A percentile compares a stretch with the other conserved stretches of the same genome.
phyloP scores from a whole-genome alignment of 2,888 invertebrate species.

The Drosophila imparisetae region DNA sequence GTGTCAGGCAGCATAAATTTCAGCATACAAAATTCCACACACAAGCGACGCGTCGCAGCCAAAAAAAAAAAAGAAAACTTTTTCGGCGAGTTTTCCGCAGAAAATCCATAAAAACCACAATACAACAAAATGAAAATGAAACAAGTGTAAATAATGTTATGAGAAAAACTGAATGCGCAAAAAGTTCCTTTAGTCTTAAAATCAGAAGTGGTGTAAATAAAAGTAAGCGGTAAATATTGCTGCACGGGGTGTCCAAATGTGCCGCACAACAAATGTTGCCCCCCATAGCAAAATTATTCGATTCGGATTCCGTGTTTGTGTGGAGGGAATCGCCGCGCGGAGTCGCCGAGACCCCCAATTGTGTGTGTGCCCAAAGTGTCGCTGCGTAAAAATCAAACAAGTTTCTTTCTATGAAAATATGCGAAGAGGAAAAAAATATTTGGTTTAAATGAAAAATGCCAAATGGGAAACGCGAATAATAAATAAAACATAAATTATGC shows the following conservation, averaged over 20 bases:
- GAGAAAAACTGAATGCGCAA: slow-evolving; percentile 55
- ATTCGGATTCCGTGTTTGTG: slow-evolving; percentile 22
- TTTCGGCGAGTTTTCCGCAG: slow-evolving; percentile 71
- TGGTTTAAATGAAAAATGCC: slow-evolving; percentile 35
- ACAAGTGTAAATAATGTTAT: slow-evolving; percentile 65
- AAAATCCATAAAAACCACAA: slow-evolving; percentile 65
- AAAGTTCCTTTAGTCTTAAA: slow-evolving; percentile 75
- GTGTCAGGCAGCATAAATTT: slow-evolving; percentile 78
- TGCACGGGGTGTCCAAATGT: slow-evolving; percentile 26
- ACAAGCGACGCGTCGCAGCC: slow-evolving; percentile 68
- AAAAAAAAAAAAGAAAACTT: slow-evolving; percentile 41
- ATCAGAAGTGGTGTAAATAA: slow-evolving; percentile 58
- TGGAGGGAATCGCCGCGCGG: slow-evolving; percentile 6
- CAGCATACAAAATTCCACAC: slow-evolving; percentile 77
- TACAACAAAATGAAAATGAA: slow-evolving; percentile 53
- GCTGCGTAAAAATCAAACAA: slow-evolving; percentile 75
- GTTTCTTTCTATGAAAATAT: slow-evolving; percentile 70
- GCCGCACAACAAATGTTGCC: slow-evolving; percentile 44
- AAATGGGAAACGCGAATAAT: slow-evolving; percentile 59
- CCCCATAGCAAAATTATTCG: slow-evolving; percentile 5
- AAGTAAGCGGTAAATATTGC: slow-evolving; percentile 63
- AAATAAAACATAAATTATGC: slow-evolving; percentile 78
- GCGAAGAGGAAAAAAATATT: slow-evolving; percentile 21
- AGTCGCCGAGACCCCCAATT: slow-evolving; percentile 14
- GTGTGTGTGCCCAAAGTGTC: slow-evolving; percentile 65